Base-by-base conservation (phyloP, 2,797 vertebrate species). In the Kryptopterus vitreolus region DNA sequence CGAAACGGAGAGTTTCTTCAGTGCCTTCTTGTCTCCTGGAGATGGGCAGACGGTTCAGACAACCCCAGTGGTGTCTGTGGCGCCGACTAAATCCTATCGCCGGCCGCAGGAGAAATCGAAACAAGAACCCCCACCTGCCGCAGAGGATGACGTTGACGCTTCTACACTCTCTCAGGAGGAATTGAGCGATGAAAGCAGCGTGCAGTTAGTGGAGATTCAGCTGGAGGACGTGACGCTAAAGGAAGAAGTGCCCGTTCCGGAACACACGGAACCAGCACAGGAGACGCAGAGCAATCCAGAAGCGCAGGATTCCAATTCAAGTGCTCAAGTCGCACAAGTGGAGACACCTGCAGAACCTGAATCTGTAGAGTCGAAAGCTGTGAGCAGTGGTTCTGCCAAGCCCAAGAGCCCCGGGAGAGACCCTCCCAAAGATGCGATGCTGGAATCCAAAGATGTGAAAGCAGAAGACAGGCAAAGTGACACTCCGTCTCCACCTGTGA, bases 1-100 rank as follows among this genome's bases (percentile, higher is more conserved):
- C 84, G 98, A 99, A 86, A 96, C 96, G 0, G 97, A 98, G 84
- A 97, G 92, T 87, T 99, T 99, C 92, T 99, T 99, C 87, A 96
- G 94, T 96, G 95, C 95, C 95, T 99, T 99, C 91, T 91, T 99
- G 69, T 85, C 95, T 53, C 88, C 94, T 0, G 88, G 92, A 22
- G 96, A 98, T 0, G 88, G 87, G 20, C 95, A 95, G 83, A 89
- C 85, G n/a, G 88, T 94, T 79, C 89, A 92, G 79, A 93, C 92
- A 88, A 88, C 87, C 77, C 90, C 92, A 29, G 97, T 99, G 62
- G 97, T 99, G 59, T 99, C 96, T 55, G 96, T 95, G 33, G 95
- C 97, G 24, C 98, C 98, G 12, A 69, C 94, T 61, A 98, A 98
- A 88, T 96, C 96, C 4, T 94, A 95, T 76, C 87, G 93, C 83